Conservation (phyloP, 2,113 vertebrate genomes). For the Pygoscelis antarcticus region DNA sequence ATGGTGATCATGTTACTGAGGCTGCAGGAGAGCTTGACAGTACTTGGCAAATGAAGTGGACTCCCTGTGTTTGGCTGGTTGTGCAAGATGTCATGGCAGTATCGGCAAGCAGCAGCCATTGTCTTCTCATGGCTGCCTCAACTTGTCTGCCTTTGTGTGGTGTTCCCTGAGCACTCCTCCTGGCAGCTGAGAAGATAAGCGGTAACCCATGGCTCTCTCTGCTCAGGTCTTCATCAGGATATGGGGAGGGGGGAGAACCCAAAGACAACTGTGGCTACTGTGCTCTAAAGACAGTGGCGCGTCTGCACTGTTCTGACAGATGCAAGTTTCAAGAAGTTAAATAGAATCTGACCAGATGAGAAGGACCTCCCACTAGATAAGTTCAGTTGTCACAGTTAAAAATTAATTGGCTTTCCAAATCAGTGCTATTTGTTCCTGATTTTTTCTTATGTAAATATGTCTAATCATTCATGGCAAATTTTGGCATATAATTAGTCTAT, state of each 20-base stretch:
- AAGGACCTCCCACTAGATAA: background rate
- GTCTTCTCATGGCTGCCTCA: background rate
- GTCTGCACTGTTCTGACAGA: background rate
- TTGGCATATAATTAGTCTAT: background rate
- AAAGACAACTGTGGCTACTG: background rate
- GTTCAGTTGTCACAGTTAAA: background rate
- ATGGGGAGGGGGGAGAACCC: no score
- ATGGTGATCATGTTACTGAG: background rate
- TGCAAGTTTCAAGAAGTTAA: background rate
- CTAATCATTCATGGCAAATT: background rate
- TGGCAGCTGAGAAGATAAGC: background rate
- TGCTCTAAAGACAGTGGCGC: background rate
- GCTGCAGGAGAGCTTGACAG: background rate
- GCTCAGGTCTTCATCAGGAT: background rate
- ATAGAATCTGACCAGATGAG: background rate
- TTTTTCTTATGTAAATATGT: background rate
- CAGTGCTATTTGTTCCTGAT: background rate
- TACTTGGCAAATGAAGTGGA: background rate
- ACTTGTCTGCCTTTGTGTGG: background rate
- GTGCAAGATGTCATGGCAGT: background rate
- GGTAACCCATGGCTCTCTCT: background rate
- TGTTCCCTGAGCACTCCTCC: background rate
- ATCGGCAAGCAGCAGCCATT: accelerated
- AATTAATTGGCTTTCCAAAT: background rate
- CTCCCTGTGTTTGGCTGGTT: background rate